Conservation (phyloP, 2,113 vertebrate species). For the Neolamprologus hecqui region DNA sequence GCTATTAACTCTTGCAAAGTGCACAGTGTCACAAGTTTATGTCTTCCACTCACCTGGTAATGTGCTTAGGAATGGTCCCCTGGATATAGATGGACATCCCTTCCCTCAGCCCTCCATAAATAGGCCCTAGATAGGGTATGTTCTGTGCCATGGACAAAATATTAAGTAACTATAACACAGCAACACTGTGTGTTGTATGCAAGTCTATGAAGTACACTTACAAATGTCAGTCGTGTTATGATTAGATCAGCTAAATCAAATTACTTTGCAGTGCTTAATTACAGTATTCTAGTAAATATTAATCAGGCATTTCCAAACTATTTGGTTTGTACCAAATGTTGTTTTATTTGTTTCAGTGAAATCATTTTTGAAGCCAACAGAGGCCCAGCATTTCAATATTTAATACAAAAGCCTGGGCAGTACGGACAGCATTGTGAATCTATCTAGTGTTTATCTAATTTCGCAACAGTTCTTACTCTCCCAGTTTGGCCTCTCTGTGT, state of each 20-base stretch:
- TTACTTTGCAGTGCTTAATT: background rate
- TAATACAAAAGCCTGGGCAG: background rate
- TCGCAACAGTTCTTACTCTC: background rate
- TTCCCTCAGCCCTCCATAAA: slow-evolving; percentile 70
- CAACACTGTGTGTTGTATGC: background rate
- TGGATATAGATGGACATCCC: slow-evolving; percentile 79
- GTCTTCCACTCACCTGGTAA: slow-evolving; percentile 60
- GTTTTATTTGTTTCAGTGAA: background rate
- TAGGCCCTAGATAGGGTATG: slow-evolving; percentile 70
- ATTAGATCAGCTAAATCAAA: background rate
- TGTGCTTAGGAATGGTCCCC: slow-evolving; percentile 65
- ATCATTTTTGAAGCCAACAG: background rate
- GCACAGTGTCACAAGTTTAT: background rate
- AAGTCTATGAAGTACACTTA: background rate
- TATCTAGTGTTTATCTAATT: accelerated
- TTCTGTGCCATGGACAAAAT: slow-evolving; percentile 48
- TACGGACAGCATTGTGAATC: background rate
- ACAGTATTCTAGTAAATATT: background rate
- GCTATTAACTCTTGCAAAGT: background rate
- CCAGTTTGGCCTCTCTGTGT: background rate
- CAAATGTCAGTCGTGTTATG: background rate
- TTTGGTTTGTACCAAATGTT: background rate
- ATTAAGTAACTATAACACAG: background rate
- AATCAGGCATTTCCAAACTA: background rate
- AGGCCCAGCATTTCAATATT: background rate